Evolutionary conservation across 2,797 vertebrate genomes (phyloP).

Genomic region (Fistularia commersonii): DNA sequence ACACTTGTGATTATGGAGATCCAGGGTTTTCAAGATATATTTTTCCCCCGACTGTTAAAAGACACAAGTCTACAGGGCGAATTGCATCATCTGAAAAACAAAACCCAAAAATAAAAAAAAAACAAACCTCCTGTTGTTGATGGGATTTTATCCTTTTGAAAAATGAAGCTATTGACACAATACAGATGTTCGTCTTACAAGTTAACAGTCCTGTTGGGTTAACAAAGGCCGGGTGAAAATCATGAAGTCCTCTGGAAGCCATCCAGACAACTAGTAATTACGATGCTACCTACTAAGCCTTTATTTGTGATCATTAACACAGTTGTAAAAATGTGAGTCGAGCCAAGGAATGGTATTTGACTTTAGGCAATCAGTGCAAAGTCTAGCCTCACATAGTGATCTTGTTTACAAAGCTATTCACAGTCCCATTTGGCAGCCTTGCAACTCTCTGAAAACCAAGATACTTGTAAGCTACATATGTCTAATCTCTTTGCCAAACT

Average conservation of each 20-base stretch:
- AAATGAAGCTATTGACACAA: no score
- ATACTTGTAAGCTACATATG: constrained; percentile 69
- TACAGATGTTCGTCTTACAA: no score
- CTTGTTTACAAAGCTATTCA: constrained; percentile 75
- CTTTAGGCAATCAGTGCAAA: constrained; percentile 61
- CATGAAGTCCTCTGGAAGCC: constrained; percentile 48
- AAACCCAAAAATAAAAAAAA: no score
- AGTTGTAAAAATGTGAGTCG: constrained; percentile 60
- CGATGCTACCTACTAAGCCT: constrained; percentile 53
- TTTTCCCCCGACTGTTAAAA: no score
- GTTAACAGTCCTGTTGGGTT: background rate
- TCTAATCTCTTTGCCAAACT: constrained; percentile 67
- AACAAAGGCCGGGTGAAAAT: constrained; percentile 39
- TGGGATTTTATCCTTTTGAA: no score
- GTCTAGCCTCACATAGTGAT: constrained; percentile 62
- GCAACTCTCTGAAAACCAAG: constrained; percentile 62
- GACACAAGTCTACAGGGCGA: no score
- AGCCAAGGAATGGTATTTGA: constrained; percentile 66
- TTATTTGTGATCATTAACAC: constrained; percentile 71
- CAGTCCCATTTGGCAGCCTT: constrained; percentile 70
- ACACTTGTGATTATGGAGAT: constrained; percentile 37
- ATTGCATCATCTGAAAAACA: no score
- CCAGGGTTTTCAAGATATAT: constrained; percentile 24
- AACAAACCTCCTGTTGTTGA: no score
- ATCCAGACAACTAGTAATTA: constrained; percentile 60